Evolutionary conservation across 1,140 invertebrate species (phyloP).

Genomic region (Eupristina koningsbergeri): DNA sequence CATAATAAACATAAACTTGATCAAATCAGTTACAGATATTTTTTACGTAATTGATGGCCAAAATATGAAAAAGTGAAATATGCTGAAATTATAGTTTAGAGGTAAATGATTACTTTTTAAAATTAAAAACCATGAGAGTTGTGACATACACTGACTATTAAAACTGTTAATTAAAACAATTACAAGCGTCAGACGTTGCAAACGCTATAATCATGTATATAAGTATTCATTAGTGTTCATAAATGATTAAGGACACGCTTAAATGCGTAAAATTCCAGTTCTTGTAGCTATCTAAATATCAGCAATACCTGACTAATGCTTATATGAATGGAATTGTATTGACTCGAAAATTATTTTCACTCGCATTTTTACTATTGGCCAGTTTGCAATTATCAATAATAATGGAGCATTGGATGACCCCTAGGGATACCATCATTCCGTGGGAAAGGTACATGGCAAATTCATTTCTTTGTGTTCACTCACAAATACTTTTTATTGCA

Average conservation of each 20-base stretch:
- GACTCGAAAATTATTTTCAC: neutral
- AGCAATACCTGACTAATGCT: neutral
- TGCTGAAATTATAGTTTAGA: too few species aligned
- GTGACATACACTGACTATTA: neutral
- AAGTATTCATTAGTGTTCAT: neutral
- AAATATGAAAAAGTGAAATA: too few species aligned
- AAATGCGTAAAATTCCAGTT: neutral
- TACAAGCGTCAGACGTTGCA: neutral
- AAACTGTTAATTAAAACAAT: neutral
- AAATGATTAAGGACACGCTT: neutral
- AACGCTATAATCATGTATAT: neutral
- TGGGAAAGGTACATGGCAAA: slow-evolving; percentile 53
- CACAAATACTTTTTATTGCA: neutral
- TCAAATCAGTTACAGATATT: too few species aligned
- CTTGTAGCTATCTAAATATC: neutral
- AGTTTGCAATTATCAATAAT: slow-evolving; percentile 61
- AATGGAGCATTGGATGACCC: slow-evolving; percentile 58
- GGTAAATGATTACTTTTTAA: too few species aligned
- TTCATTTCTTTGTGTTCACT: neutral
- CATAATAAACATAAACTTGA: too few species aligned
- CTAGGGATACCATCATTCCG: slow-evolving; percentile 58
- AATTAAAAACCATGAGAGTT: neutral
- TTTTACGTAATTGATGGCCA: too few species aligned
- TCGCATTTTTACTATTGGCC: neutral
- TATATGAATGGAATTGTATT: neutral